Conservation (phyloP, 2,888 invertebrate genomes). For the Slavum lentiscoides region DNA sequence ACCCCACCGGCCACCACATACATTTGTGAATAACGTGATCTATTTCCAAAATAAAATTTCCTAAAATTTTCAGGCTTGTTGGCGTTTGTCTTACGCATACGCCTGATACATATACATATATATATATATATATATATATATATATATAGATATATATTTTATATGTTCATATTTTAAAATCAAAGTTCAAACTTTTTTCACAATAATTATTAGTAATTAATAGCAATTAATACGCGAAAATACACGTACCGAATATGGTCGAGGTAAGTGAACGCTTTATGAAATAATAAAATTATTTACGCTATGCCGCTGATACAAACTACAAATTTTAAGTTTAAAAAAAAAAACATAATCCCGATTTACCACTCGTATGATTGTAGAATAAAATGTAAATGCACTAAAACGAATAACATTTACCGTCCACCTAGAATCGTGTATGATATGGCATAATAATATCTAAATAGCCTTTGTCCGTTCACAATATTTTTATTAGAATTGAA, state of each 20-base stretch:
- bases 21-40: constrained; percentile 9
- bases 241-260: not conserved
- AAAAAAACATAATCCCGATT: not conserved
- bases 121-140: too few relatives aligned
- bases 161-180: not conserved
- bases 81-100: not conserved
- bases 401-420: too few relatives aligned
- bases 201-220: not conserved
- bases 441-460: too few relatives aligned
- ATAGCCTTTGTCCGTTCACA: too few relatives aligned
- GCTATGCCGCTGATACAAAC: not conserved
- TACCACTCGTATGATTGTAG: not conserved
- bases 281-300: not conserved
- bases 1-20: not conserved
- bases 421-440: too few relatives aligned
- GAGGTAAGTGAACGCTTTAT: constrained; percentile 3
- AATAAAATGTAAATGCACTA: too few relatives aligned
- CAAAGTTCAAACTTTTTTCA: not conserved
- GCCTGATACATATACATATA: too few relatives aligned
- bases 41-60: constrained; percentile 14
- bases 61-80: not conserved
- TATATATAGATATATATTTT: not conserved
- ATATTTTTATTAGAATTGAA: too few relatives aligned
- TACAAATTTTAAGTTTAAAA: not conserved
- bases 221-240: not conserved